phyloP scores from a whole-genome alignment of 2,113 vertebrate species.

The Maccullochella peelii region DNA sequence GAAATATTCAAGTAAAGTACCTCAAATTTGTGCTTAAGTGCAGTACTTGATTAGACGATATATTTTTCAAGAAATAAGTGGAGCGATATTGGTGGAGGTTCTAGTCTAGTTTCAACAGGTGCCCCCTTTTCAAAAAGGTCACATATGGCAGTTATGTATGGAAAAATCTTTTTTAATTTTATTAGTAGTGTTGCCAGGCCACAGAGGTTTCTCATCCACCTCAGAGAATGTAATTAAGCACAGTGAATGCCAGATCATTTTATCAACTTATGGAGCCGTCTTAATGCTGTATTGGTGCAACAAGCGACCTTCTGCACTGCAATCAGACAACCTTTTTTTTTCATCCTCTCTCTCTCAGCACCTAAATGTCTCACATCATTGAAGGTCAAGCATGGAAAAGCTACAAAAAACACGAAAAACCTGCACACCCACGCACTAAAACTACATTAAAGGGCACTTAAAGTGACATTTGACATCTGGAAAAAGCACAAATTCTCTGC shows the following conservation, averaged over 20 bases:
- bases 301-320: conserved; percentile 36
- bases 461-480: conserved; percentile 35
- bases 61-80: background rate
- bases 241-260: conserved; percentile 33
- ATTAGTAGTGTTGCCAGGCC: background rate
- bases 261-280: conserved; percentile 14
- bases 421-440: background rate
- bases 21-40: too few relatives aligned
- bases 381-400: conserved; percentile 52
- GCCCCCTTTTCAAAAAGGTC: conserved; percentile 47
- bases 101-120: background rate
- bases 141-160: conserved; percentile 21
- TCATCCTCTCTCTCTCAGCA: conserved; percentile 1
- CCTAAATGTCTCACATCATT: conserved; percentile 52
- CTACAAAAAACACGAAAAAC: background rate
- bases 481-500: conserved; percentile 16
- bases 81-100: background rate
- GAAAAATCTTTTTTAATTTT: background rate
- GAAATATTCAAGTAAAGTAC: too few relatives aligned
- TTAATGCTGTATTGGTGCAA: background rate
- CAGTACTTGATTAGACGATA: background rate
- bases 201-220: conserved; percentile 1
- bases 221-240: conserved; percentile 30
- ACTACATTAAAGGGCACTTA: conserved; percentile 45
- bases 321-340: conserved; percentile 55